These are phyloP conservation scores for Elephas maximus DNA, from an alignment of 2,113 vertebrate genomes.

Conservation along the genomic window DNA sequence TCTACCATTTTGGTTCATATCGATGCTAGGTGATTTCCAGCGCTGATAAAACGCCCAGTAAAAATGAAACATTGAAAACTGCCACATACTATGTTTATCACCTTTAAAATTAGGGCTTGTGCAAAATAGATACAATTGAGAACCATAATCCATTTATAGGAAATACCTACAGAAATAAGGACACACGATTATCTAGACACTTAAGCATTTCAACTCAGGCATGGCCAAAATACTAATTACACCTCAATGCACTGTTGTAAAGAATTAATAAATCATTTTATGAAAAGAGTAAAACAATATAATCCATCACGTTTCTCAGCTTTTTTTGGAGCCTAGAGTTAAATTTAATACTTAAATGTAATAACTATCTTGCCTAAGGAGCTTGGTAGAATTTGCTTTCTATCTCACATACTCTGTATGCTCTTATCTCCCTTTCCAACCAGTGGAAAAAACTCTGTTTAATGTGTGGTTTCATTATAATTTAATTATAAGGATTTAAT, in stretches of 20 bases:
- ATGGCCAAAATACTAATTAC: background rate
- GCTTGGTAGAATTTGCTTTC: background rate
- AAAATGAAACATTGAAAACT: slow-evolving; percentile 48
- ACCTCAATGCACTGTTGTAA: background rate
- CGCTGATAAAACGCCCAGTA: slow-evolving; percentile 28
- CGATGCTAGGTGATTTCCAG: background rate
- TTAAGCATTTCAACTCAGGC: background rate
- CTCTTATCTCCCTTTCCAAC: slow-evolving; percentile 1
- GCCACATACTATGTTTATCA: background rate
- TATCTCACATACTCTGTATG: background rate
- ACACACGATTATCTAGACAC: background rate
- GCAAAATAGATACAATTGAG: background rate
- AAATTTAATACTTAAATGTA: background rate
- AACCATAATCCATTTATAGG: background rate
- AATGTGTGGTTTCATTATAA: slow-evolving; percentile 31
- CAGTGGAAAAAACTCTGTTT: slow-evolving; percentile 3
- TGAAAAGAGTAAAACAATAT: background rate
- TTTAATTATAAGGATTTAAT: slow-evolving; percentile 45
- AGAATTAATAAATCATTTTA: slow-evolving; percentile 8
- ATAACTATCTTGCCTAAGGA: background rate
- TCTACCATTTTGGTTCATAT: background rate
- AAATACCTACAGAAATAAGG: slow-evolving; percentile 47
- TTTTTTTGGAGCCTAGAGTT: background rate
- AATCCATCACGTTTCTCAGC: background rate
- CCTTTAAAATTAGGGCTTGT: slow-evolving; percentile 25